Base-by-base conservation (phyloP, 2,888 invertebrate genomes). In the Amblyteles armatorius region DNA sequence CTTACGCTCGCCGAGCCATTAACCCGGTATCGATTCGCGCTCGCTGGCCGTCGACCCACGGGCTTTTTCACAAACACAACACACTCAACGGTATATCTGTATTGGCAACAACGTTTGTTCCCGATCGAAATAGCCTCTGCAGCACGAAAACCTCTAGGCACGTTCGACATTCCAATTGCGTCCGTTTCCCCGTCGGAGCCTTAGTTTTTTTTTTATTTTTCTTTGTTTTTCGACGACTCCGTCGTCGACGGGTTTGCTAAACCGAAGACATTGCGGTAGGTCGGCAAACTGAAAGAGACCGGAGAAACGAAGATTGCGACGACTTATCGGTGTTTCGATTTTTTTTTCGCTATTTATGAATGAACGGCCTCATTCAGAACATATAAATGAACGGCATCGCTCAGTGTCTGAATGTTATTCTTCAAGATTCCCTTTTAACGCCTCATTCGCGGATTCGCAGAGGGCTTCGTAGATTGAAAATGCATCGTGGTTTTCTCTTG, bases 151-250 rank as follows among this genome's bases (percentile, higher is more conserved):
- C 85, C 87, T 86, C 88, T 87, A 84, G 85, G 86, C 85, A 76
- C 80, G 79, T 83, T 86, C 81, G 85, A 83, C 84, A 88, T 88
- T 88, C 88, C 87, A 85, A 83, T 78, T 85, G 79, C 78, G 76
- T 79, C 78, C 87, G 83, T 87, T 86, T 86, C 80, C 82, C 78
- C 79, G 79, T 71, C 80, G 78, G 60, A 73, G 50, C 22, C 72
- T 52, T 77, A 52, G 65, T 55, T 11, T 74, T 29, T 11, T 29
- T 52, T 82, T 72, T 69, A 9, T 36, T 36, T 36, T 36, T 36
- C 5, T 36, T 40, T 40, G 0, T 40, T 40, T 40, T 11, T 40
- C 40, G 9, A 40, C 52, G 68, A 16, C 40, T 57, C 52, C 65
- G 72, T 68, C 78, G 65, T 16, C 63, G 79, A 22, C 55, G 71